Conservation (phyloP, 2,888 invertebrate genomes). For the Calameuta filiformis region DNA sequence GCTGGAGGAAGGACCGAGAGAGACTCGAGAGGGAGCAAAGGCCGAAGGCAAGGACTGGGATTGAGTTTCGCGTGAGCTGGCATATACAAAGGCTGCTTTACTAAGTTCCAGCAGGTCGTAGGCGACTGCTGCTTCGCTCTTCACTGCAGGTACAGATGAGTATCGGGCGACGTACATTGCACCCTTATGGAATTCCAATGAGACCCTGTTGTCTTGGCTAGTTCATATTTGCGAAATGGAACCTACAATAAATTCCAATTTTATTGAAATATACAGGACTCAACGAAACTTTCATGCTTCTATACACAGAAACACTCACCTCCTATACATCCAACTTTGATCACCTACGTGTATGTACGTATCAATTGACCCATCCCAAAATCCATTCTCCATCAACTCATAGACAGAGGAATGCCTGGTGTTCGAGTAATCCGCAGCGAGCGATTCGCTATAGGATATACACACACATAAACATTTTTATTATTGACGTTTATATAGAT, state of each 20-base stretch:
- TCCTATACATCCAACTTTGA: no score
- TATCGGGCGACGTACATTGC: neutral
- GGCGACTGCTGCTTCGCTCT: slow-evolving; percentile 29
- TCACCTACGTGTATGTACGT: no score
- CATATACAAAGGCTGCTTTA: slow-evolving; percentile 31
- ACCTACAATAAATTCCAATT: slow-evolving; percentile 45
- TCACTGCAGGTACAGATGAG: slow-evolving; percentile 15
- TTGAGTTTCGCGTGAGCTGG: slow-evolving; percentile 34
- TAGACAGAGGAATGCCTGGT: no score
- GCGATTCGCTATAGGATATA: no score
- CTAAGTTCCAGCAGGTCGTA: neutral
- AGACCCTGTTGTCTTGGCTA: slow-evolving; percentile 20
- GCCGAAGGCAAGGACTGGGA: slow-evolving; percentile 17
- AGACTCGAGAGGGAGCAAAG: no score
- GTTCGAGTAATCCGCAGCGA: no score
- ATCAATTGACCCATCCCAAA: no score
- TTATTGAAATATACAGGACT: slow-evolving; percentile 46
- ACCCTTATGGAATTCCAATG: slow-evolving; percentile 31
- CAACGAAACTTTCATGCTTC: slow-evolving; percentile 24
- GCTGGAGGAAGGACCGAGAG: no score
- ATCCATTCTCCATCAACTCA: no score
- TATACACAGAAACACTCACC: slow-evolving; percentile 5
- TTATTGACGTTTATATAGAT: neutral
- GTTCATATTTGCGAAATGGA: slow-evolving; percentile 19
- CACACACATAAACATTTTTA: slow-evolving; percentile 43